Evolutionary conservation across 1,140 invertebrate species (phyloP).

Genomic region (Tyrophagus putrescentiae): DNA sequence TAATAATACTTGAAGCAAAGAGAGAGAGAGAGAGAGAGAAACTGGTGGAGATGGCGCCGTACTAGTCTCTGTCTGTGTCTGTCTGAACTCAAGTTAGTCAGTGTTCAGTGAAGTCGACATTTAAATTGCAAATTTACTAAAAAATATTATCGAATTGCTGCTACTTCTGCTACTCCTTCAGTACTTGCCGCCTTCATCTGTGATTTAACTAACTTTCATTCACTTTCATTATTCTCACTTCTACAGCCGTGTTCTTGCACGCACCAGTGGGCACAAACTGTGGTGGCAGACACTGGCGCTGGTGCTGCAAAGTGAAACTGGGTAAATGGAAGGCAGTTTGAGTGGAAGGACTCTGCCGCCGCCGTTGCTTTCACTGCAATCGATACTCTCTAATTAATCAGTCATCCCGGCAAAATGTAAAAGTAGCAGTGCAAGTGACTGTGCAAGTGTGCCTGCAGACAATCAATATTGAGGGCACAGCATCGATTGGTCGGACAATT

Average conservation of each 20-base stretch:
- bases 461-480: not conserved
- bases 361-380: no score
- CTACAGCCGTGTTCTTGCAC: not conserved
- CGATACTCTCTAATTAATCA: conserved; percentile 13
- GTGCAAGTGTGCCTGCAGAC: not conserved
- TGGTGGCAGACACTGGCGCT: not conserved
- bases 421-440: no score
- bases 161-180: not conserved
- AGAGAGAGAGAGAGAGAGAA: no score
- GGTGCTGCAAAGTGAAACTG: not conserved
- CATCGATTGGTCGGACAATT: conserved; percentile 3
- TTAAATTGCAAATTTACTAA: conserved; percentile 12
- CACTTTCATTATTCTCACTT: no score
- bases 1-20: no score
- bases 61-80: no score
- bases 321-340: not conserved
- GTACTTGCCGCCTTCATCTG: not conserved
- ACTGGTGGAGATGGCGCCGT: no score
- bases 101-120: not conserved
- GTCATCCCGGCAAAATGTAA: not conserved
- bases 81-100: not conserved
- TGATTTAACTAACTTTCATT: conserved; percentile 16
- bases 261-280: not conserved
- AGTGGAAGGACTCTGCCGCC: no score
- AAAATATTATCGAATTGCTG: not conserved